These are phyloP conservation scores for Clusia tigrina DNA, from an alignment of 2,888 invertebrate species.

Conservation along the genomic window DNA sequence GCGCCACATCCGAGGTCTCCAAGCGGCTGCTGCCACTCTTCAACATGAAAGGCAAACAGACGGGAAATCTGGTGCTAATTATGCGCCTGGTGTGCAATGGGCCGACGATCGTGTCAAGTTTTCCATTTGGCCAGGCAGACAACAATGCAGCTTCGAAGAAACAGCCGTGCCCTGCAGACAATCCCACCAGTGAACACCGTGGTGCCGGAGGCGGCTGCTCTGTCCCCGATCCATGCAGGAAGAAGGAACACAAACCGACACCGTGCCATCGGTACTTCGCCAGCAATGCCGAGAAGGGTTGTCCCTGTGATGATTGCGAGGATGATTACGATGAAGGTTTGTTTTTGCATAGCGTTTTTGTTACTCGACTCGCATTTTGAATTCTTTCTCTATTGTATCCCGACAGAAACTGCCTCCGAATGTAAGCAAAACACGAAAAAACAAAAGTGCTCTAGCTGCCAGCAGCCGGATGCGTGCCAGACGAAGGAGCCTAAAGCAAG, in stretches of 20 bases:
- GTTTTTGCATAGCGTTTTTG: constrained; percentile 17
- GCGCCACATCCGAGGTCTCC: constrained; percentile 54
- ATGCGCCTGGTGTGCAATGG: constrained; percentile 61
- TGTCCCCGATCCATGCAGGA: constrained; percentile 38
- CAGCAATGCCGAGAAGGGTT: constrained; percentile 53
- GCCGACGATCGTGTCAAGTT: constrained; percentile 56
- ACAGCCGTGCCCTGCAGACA: constrained; percentile 23
- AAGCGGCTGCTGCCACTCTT: constrained; percentile 59
- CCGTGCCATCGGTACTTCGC: constrained; percentile 54
- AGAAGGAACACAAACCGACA: constrained; percentile 19
- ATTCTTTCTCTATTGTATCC: background rate
- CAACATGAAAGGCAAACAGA: constrained; percentile 55
- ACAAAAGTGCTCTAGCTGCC: constrained; percentile 26
- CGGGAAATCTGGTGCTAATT: constrained; percentile 59
- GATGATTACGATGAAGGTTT: constrained; percentile 58
- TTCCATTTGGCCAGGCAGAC: constrained; percentile 49
- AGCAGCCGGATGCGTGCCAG: constrained; percentile 33
- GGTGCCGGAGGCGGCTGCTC: constrained; percentile 29
- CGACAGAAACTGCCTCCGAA: constrained; percentile 27
- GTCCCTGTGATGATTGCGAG: constrained; percentile 53
- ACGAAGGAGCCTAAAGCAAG: constrained; percentile 28
- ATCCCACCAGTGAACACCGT: background rate
- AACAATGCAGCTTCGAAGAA: constrained; percentile 35
- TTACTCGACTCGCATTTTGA: background rate
- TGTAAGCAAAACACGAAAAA: constrained; percentile 20